Evolutionary conservation across 1,140 invertebrate species (phyloP).

Genomic region (Achatina immaculata): DNA sequence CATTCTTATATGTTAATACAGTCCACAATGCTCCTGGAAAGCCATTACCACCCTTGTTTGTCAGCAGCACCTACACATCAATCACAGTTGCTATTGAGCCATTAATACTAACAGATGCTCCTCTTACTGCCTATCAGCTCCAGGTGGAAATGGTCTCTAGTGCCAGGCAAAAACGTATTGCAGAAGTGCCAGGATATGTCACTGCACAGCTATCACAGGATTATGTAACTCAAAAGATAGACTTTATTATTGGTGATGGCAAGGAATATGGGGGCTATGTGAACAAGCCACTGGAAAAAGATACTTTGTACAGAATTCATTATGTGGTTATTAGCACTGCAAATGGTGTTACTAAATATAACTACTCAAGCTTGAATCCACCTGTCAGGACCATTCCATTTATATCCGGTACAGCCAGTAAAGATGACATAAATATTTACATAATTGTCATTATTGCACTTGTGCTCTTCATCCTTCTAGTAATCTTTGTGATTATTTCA

Average conservation of each 20-base stretch:
- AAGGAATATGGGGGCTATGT: constrained; percentile 38
- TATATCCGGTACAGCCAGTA: constrained; percentile 33
- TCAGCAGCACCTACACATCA: constrained; percentile 47
- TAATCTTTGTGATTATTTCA: constrained; percentile 49
- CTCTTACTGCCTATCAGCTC: constrained; percentile 51
- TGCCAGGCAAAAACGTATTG: background rate
- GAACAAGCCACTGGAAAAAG: constrained; percentile 52
- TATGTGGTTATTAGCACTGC: constrained; percentile 58
- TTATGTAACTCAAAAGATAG: constrained; percentile 37
- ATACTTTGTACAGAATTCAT: constrained; percentile 56
- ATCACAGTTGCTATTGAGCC: constrained; percentile 55
- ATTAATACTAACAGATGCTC: constrained; percentile 47
- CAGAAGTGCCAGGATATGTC: constrained; percentile 43
- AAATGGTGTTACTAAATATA: constrained; percentile 54
- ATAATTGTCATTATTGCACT: constrained; percentile 49
- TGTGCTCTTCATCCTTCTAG: constrained; percentile 50
- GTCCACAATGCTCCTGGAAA: constrained; percentile 44
- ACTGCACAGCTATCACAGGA: constrained; percentile 45
- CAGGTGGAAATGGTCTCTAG: constrained; percentile 40
- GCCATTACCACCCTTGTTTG: constrained; percentile 47
- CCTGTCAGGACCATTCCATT: constrained; percentile 40
- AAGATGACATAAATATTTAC: constrained; percentile 45
- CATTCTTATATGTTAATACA: constrained; percentile 21
- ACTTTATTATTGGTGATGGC: constrained; percentile 53
- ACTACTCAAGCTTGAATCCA: constrained; percentile 46